These are phyloP conservation scores for Bujurquina vittata DNA, from an alignment of 2,113 vertebrate species.

Conservation along the genomic window DNA sequence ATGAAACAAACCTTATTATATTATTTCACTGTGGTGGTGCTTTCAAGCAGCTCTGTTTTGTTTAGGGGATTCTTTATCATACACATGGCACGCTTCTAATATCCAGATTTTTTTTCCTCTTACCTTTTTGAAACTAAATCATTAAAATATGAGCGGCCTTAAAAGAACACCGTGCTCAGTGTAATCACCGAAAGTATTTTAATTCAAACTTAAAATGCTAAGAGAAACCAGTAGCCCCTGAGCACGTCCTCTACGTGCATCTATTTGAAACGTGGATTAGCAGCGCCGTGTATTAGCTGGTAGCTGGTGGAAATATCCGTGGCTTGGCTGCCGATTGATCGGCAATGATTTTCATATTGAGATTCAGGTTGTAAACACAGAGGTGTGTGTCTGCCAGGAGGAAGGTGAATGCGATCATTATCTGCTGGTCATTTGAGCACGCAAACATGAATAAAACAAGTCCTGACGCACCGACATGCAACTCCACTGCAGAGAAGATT, in stretches of 20 bases:
- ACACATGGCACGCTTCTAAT: conserved; percentile 69
- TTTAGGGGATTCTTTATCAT: conserved; percentile 69
- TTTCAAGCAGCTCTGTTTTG: conserved; percentile 74
- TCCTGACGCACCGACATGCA: conserved; percentile 48
- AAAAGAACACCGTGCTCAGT: conserved; percentile 16
- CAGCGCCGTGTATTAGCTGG: conserved; percentile 33
- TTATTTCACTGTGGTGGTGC: conserved; percentile 75
- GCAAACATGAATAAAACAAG: conserved; percentile 73
- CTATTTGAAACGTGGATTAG: conserved; percentile 50
- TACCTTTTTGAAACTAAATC: conserved; percentile 64
- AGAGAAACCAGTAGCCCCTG: conserved; percentile 25
- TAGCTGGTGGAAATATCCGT: conserved; percentile 61
- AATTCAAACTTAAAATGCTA: conserved; percentile 34
- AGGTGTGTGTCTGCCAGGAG: conserved; percentile 72
- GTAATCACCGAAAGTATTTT: conserved; percentile 47
- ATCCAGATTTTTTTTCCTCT: conserved; percentile 65
- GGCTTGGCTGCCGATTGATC: conserved; percentile 61
- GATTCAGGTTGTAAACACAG: conserved; percentile 69
- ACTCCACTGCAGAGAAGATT: conserved; percentile 57
- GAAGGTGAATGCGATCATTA: conserved; percentile 79
- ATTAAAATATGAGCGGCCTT: conserved; percentile 52
- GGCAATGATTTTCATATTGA: conserved; percentile 71
- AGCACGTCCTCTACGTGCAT: conserved; percentile 20
- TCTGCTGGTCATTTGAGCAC: conserved; percentile 65
- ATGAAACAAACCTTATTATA: conserved; percentile 77